phyloP scores from a whole-genome alignment of 2,113 vertebrate genomes.

The Coptodon bakossiorum region DNA sequence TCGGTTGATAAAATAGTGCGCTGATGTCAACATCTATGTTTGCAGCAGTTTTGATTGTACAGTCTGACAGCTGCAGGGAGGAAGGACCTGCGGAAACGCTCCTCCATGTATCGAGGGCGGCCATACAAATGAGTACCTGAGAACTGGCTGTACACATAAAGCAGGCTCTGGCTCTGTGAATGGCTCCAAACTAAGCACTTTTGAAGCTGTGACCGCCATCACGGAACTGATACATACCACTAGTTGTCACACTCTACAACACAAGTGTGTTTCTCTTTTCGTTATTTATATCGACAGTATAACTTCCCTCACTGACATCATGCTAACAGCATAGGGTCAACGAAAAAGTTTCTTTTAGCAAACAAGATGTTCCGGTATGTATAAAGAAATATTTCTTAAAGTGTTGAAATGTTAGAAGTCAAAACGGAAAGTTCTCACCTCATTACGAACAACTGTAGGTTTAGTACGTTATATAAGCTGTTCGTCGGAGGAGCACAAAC shows the following conservation, averaged over 20 bases:
- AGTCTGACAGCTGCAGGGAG: too few species aligned
- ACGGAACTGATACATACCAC: background rate
- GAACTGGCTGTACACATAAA: background rate
- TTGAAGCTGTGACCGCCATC: background rate
- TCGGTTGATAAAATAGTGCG: too few species aligned
- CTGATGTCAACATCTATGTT: too few species aligned
- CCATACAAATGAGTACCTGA: background rate
- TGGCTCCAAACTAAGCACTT: background rate
- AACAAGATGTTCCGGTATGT: background rate
- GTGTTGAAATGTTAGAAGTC: rapidly evolving
- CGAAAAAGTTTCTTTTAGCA: background rate
- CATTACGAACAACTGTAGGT: background rate
- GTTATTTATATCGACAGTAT: background rate
- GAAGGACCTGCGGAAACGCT: too few species aligned
- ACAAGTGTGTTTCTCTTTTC: background rate
- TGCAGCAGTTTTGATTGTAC: too few species aligned
- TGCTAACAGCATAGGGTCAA: background rate
- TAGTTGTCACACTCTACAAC: background rate
- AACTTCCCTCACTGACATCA: background rate
- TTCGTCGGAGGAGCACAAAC: too few species aligned
- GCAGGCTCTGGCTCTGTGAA: background rate
- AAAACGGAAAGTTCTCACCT: background rate
- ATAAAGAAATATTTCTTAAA: background rate
- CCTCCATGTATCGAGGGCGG: background rate
- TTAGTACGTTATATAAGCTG: background rate